Conservation (phyloP, 2,888 invertebrate species). For the Lithophane leautieri region DNA sequence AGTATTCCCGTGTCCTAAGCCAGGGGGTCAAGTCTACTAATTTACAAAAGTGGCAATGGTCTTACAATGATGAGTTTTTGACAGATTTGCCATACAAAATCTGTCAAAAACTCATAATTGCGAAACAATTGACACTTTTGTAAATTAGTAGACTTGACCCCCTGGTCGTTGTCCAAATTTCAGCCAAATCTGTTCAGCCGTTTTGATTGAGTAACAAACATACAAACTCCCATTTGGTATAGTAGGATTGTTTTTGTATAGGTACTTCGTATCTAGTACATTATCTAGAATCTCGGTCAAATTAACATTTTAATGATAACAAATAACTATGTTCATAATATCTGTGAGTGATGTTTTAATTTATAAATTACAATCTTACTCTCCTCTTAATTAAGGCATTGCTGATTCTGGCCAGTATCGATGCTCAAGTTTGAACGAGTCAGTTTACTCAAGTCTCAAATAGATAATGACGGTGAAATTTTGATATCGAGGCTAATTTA, state of each 20-base stretch:
- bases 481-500: background rate
- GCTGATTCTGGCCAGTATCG: too few species aligned
- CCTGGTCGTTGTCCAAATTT: too few species aligned
- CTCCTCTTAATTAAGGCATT: background rate
- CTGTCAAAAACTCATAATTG: too few species aligned
- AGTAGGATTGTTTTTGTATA: background rate
- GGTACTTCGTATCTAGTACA: too few species aligned
- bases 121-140: too few species aligned
- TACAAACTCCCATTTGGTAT: too few species aligned
- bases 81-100: too few species aligned
- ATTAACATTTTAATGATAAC: background rate
- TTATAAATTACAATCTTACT: background rate
- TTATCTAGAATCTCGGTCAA: background rate
- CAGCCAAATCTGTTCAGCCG: background rate
- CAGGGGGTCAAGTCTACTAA: too few species aligned
- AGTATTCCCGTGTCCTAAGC: too few species aligned
- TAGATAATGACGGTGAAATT: background rate
- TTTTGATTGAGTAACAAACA: background rate
- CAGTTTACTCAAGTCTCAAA: background rate
- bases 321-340: background rate
- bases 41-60: too few species aligned
- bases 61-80: too few species aligned
- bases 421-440: background rate
- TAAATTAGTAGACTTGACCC: too few species aligned
- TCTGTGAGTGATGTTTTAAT: background rate